A percentile compares a stretch with the other conserved stretches of the same genome.
Evolutionary conservation across 2,888 invertebrate species (phyloP).

Genomic region (Drosophila neonasuta): DNA sequence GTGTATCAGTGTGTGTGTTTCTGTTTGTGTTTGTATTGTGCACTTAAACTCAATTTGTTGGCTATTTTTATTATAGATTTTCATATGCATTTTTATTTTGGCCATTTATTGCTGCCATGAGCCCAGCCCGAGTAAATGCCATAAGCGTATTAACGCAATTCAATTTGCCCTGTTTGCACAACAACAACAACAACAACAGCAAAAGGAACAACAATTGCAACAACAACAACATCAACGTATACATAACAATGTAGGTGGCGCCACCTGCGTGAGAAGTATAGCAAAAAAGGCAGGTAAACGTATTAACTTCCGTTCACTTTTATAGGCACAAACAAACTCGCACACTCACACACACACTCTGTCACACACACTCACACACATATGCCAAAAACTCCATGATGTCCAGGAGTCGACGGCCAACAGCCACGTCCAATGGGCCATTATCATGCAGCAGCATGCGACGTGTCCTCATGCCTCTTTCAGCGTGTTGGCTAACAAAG

Average conservation of each 20-base stretch:
- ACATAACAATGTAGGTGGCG: conserved; percentile 60
- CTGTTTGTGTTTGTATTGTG: conserved; percentile 40
- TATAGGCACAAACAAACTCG: conserved; percentile 54
- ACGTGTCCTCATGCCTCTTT: conserved; percentile 39
- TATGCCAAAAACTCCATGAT: conserved; percentile 52
- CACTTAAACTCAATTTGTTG: conserved; percentile 73
- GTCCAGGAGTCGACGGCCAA: conserved; percentile 29
- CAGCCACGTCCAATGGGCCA: conserved; percentile 41
- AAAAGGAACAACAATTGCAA: conserved; percentile 23
- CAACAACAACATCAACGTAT: conserved; percentile 18
- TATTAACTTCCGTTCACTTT: conserved; percentile 77
- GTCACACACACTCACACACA: conserved; percentile 13
- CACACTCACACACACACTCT: conserved; percentile 5
- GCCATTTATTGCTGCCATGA: conserved; percentile 56
- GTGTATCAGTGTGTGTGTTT: background rate
- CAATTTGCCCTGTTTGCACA: conserved; percentile 64
- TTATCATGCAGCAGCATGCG: conserved; percentile 53
- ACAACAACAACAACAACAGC: conserved; percentile 38
- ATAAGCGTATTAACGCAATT: conserved; percentile 77
- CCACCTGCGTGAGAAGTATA: conserved; percentile 55
- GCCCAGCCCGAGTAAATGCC: conserved; percentile 52
- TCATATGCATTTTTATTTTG: conserved; percentile 71
- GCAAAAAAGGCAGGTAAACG: conserved; percentile 66
- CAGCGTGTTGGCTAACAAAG: conserved; percentile 52
- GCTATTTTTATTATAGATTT: conserved; percentile 67